Conservation (phyloP, 2,888 invertebrate genomes). For the Cyaniris semiargus region DNA sequence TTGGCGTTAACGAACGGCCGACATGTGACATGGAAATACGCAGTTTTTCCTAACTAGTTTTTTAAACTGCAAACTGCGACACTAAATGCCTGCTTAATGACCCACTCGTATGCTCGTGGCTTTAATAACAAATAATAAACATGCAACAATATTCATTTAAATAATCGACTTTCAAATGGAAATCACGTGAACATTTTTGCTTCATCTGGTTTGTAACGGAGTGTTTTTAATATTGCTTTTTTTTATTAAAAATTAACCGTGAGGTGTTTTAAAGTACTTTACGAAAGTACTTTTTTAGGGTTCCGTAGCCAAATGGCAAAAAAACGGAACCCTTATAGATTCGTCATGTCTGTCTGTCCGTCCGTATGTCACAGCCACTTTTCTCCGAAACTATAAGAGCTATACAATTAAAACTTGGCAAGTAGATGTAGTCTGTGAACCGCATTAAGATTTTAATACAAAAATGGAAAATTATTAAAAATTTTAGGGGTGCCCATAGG, state of each 20-base stretch:
- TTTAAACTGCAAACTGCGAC: constrained; percentile 39
- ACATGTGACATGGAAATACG: not conserved
- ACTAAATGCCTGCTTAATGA: constrained; percentile 35
- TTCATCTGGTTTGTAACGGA: not conserved
- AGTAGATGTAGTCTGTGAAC: no score
- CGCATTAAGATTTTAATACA: no score
- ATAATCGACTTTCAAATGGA: constrained; percentile 23
- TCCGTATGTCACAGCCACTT: no score
- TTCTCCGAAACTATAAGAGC: no score
- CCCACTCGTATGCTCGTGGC: constrained; percentile 37
- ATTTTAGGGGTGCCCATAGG: no score
- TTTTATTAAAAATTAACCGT: not conserved
- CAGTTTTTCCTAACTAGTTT: constrained; percentile 33
- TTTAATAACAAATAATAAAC: constrained; percentile 38
- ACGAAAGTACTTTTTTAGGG: no score
- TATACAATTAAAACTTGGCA: no score
- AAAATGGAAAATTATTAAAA: no score
- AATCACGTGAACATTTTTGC: not conserved
- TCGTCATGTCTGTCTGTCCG: no score
- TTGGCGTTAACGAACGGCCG: not conserved
- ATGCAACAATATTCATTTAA: constrained; percentile 35
- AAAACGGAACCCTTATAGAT: no score
- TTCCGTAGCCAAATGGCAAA: no score
- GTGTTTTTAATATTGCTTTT: not conserved
- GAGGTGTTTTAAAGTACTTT: no score